Evolutionary conservation across 2,113 vertebrate genomes (phyloP), one percentile per base, ranked within the genome.

Genomic region (Bubo bubo): DNA sequence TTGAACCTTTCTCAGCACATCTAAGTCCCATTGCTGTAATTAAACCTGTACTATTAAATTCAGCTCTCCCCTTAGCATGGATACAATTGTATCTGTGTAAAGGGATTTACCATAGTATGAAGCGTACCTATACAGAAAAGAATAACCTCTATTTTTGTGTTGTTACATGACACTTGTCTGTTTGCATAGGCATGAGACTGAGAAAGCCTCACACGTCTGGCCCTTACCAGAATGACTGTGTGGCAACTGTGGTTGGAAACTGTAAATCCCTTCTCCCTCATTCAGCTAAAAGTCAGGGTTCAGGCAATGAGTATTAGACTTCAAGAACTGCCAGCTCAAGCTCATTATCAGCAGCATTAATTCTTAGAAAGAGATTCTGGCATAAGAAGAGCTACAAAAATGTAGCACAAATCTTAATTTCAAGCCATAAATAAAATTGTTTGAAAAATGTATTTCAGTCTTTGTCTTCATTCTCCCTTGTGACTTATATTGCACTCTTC

Each of bases 81-180:
- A 30, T 24, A 35, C 1, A 1, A 28, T 84, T 28, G 0, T 30
- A 8, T 28, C 27, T 47, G 1, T 3, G 1, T 58, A 28, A 77
- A 66, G 35, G 32, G 30, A 35, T 43, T 49, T 63, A 58, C 27
- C 7, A 1, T 6, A 45, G 30, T 17, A 9, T 14, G 27, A 59
- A 56, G n/a, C 0, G 0, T 39, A 55, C 17, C 32, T 50, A 0
- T 37, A n/a, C 52, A 26, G 30, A 27, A 76, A 39, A 19, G 49
- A 58, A 79, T 35, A 70, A 45, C 17, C 3, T 92, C 2, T 58
- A 4, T 18, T 72, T 86, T 80, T 76, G 34, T 5, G 1, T 30
- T 56, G 34, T 22, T 74, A 26, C 10, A 5, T 84, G 23, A 49
- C 14, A 3, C 34, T 62, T 74, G 11, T 58, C 32, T 2, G 3